Base-by-base conservation (phyloP, 2,888 invertebrate species). In the Agonum fuliginosum region DNA sequence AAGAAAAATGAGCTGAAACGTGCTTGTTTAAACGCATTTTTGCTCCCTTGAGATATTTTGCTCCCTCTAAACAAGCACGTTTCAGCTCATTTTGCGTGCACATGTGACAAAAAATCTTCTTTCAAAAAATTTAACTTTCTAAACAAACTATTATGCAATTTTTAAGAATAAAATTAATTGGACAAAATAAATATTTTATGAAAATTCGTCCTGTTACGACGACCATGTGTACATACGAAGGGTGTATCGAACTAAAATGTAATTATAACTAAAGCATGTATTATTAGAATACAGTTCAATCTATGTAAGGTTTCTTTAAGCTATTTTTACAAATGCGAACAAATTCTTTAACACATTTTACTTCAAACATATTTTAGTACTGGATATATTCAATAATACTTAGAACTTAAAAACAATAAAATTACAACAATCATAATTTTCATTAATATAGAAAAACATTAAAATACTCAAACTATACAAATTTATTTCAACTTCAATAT, bases 301-400 rank as follows among this genome's bases (percentile, higher is more conserved):
- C 12, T 20, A 6, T 67, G 41, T 22, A 67, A n/a, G 67, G 67
- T 4, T 67, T 67, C 22, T 34, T 65, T n/a, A 43, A 41, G 41
- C 67, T 67, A 67, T 67, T 67, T 67, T 67, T 65, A 54, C 54
- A 24, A 24, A 24, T 24, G 12, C 14, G 12, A 54, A 24, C 22
- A 24, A 24, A 30, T 30, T 30, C 30, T 8, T 30, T 5, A 30
- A 22, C 22, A 54, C 54, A 54, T 54, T 24, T 54, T 54, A 5
- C n/a, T 10, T 54, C 24, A 48, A 10, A 14, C 20, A 17, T 20
- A 48, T 20, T 48, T 20, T 20, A 19, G 8, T 48, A 20, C 20
- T 48, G n/a, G 48, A 48, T 37, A 37, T 12, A 37, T 12, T 6
- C 17, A 48, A 48, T 1, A 48, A 20, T 48, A 48, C 20, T 48